phyloP scores from a whole-genome alignment of 2,113 vertebrate species.

The Oryzias woworae region DNA sequence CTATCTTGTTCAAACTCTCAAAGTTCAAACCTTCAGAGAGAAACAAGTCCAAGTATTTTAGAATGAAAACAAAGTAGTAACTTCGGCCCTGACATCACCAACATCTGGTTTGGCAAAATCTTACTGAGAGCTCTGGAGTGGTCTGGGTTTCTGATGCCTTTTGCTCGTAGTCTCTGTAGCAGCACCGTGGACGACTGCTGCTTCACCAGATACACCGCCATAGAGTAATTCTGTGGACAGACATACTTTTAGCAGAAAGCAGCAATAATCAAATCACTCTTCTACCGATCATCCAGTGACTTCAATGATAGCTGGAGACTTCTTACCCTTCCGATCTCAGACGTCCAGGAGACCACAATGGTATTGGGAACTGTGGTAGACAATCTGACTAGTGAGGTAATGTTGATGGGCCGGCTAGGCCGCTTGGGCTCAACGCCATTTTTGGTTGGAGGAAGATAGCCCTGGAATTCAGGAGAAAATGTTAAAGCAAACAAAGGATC shows the following conservation, averaged over 20 bases:
- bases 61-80: too few species aligned
- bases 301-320: neutral
- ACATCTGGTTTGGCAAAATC: slow-evolving; percentile 36
- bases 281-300: too few species aligned
- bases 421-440: slow-evolving; percentile 99
- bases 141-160: slow-evolving; percentile 98
- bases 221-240: slow-evolving; percentile 89
- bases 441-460: slow-evolving; percentile 99
- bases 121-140: slow-evolving; percentile 98
- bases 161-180: slow-evolving; percentile 93
- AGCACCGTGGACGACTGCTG: slow-evolving; percentile 95
- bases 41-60: too few species aligned
- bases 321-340: slow-evolving; percentile 95
- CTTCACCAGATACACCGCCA: slow-evolving; percentile 98
- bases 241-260: neutral
- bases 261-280: too few species aligned
- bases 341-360: slow-evolving; percentile 96
- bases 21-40: too few species aligned
- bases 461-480: slow-evolving; percentile 70
- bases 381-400: slow-evolving; percentile 96
- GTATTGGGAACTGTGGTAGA: slow-evolving; percentile 98
- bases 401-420: slow-evolving; percentile 98
- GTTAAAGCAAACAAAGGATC: neutral
- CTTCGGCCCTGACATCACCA: neutral
- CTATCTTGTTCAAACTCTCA: too few species aligned